These are phyloP conservation scores for Didymodactylos carnosus DNA, from an alignment of 2,888 invertebrate genomes.

Conservation along the genomic window DNA sequence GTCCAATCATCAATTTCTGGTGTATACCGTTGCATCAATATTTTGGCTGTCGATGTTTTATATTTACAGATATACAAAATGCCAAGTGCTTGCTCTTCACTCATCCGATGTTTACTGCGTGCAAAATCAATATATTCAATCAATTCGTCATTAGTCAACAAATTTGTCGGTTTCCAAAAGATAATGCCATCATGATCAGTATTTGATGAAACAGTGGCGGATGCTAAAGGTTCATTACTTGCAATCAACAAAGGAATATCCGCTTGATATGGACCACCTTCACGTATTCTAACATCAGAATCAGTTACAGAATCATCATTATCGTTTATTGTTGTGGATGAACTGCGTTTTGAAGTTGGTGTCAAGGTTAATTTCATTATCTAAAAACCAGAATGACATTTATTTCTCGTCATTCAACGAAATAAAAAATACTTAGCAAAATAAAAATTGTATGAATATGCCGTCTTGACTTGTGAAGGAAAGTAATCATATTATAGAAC, in stretches of 20 bases:
- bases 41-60: constrained; percentile 68
- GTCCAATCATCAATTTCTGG: constrained; percentile 97
- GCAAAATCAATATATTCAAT: constrained; percentile 2
- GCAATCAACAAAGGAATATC: neutral
- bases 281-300: neutral
- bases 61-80: constrained; percentile 97
- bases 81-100: constrained; percentile 49
- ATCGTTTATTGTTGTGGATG: neutral
- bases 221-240: neutral
- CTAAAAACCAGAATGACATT: too few species aligned
- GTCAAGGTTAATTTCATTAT: neutral
- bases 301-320: too few species aligned
- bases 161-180: neutral
- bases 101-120: neutral
- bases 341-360: neutral
- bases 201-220: too few species aligned
- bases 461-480: too few species aligned
- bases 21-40: constrained; percentile 83
- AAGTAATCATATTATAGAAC: too few species aligned
- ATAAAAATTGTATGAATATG: too few species aligned
- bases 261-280: neutral
- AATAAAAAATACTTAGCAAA: too few species aligned
- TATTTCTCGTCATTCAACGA: too few species aligned
- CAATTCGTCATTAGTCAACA: neutral
- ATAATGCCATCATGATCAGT: neutral